Base-by-base conservation (phyloP, 37 sponge, comb jelly and placozoan species). In the Aphrocallistes beatrix region DNA sequence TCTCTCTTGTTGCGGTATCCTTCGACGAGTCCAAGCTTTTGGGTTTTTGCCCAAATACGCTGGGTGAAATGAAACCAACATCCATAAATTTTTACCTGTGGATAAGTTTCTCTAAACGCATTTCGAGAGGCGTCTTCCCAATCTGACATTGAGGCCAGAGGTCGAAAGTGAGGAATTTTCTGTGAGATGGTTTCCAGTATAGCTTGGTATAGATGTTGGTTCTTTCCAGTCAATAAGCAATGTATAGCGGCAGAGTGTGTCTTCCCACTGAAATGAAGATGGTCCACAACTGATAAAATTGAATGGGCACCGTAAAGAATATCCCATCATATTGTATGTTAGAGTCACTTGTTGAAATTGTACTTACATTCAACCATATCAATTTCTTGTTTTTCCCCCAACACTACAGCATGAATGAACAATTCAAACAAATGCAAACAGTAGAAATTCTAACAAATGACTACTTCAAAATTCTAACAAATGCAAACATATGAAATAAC, bases 21-120 rank as follows among this genome's bases (percentile, higher is more conserved):
- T 30, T 60, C 75, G 10, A 30, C n/a, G n/a, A 60, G 75, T 60
- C 75, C 75, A 21, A 32, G 75, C n/a, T 60, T 60, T 30, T 60
- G 75, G n/a, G 75, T 60, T 60, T 60, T 28, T 25, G 8, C 10
- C 75, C 75, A 60, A 25, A 60, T 60, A 25, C 75, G 75, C 75
- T 60, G 75, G 3, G 75, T 60, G n/a, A 60, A 60, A 60, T 60
- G 75, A 60, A 60, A 60, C 75, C 75, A 60, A 60, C 75, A 60
- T 13, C 75, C 75, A 13, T 25, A 32, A 19, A 60, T 19, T 60
- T 60, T 60, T 60, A 60, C n/a, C 10, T 60, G 10, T 32, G 75
- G 75, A 60, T 25, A 60, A 6, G 8, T 6, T 60, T 60, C 75
- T 60, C n/a, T 60, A 19, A 60, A 30, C 6, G 75, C 75, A 19